Conservation (phyloP, 2,888 invertebrate genomes). For the Tethea ocularis region DNA sequence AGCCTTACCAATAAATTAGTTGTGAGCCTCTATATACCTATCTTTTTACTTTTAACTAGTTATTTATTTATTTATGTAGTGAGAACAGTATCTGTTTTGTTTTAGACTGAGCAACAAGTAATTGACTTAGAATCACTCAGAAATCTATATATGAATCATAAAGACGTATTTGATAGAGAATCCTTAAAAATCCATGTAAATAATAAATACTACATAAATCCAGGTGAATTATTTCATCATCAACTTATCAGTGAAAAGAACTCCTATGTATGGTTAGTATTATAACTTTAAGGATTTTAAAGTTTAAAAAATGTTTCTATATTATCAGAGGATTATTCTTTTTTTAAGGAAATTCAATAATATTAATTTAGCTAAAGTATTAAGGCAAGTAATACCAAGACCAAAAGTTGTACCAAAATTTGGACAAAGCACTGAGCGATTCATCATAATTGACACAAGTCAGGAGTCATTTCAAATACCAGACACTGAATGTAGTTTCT, state of each 20-base stretch:
- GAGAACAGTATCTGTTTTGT: constrained; percentile 10
- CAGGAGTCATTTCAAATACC: constrained; percentile 88
- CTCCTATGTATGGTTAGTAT: constrained; percentile 63
- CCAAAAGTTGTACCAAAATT: constrained; percentile 88
- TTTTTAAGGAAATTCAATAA: constrained; percentile 90
- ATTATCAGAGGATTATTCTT: too few relatives aligned
- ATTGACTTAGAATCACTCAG: constrained; percentile 82
- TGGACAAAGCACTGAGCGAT: constrained; percentile 91
- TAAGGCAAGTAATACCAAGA: constrained; percentile 89
- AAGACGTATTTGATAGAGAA: constrained; percentile 85
- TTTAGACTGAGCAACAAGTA: constrained; percentile 83
- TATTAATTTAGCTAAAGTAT: constrained; percentile 87
- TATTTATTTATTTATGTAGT: neutral
- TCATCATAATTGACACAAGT: constrained; percentile 88
- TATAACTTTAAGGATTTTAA: neutral
- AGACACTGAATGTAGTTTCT: constrained; percentile 92
- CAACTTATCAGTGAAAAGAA: constrained; percentile 43
- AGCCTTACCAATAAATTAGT: too few relatives aligned
- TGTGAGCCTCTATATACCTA: too few relatives aligned
- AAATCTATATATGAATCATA: constrained; percentile 84
- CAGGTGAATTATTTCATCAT: constrained; percentile 63
- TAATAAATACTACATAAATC: constrained; percentile 62
- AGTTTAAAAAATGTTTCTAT: too few relatives aligned
- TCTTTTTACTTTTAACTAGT: too few relatives aligned
- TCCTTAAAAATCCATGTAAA: constrained; percentile 82